These are phyloP conservation scores for Coptodon bakossiorum DNA, from an alignment of 2,113 vertebrate genomes.

Conservation along the genomic window DNA sequence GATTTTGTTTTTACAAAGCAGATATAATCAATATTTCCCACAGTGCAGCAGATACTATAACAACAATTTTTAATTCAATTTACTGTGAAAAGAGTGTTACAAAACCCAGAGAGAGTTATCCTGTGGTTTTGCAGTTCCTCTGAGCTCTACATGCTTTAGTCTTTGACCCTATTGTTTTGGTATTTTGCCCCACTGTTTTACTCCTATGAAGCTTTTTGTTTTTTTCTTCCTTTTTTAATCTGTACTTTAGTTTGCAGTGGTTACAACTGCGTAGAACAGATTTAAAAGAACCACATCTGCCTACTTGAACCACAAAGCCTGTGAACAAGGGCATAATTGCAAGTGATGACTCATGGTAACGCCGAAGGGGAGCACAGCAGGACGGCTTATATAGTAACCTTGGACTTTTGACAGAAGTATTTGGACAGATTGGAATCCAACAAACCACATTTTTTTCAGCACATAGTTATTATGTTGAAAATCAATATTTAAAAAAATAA, in stretches of 20 bases:
- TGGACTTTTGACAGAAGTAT: background rate
- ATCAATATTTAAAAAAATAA: background rate
- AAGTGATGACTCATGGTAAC: slow-evolving; percentile 1
- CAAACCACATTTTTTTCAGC: background rate
- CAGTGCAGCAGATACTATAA: background rate
- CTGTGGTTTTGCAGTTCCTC: background rate
- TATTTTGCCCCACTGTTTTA: background rate
- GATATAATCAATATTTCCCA: background rate
- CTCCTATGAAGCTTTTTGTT: background rate
- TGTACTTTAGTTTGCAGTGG: background rate
- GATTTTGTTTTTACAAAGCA: background rate
- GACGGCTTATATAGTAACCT: slow-evolving; percentile 11
- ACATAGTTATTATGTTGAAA: background rate
- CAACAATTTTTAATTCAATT: background rate
- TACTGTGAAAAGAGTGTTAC: background rate
- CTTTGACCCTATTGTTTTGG: background rate
- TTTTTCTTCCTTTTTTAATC: background rate
- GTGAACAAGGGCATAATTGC: background rate
- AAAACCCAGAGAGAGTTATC: background rate
- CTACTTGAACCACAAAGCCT: background rate
- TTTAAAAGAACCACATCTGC: background rate
- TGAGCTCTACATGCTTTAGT: background rate
- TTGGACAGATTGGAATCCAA: background rate
- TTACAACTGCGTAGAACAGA: background rate
- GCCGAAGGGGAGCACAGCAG: background rate